A percentile compares a stretch with the other conserved stretches of the same genome.
Conservation (phyloP, 53 echinoderm and acorn worm genomes). For the Glandiceps talaboti region DNA sequence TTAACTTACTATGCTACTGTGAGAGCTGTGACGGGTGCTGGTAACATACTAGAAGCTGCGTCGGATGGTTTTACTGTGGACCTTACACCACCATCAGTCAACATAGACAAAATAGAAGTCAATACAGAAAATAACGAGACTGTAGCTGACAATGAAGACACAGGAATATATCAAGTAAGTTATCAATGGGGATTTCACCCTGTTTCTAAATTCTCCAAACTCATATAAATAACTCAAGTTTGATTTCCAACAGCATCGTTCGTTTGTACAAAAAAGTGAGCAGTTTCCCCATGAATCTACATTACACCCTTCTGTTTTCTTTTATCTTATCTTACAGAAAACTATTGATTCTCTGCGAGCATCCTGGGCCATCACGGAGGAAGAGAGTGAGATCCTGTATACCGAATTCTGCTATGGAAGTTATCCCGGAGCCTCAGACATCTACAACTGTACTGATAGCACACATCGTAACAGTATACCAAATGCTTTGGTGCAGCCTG, state of each 20-base stretch:
- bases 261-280: no score
- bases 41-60: constrained; percentile 25
- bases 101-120: constrained; percentile 8
- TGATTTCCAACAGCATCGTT: no score
- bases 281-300: no score
- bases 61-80: constrained; percentile 41
- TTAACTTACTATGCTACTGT: constrained; percentile 31
- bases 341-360: neutral
- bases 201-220: no score
- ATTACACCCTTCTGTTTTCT: no score
- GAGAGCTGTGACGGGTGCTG: constrained; percentile 28
- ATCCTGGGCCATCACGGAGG: neutral
- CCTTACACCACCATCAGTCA: constrained; percentile 15
- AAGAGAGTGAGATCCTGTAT: neutral
- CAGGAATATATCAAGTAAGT: neutral
- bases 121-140: neutral
- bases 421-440: neutral
- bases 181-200: no score
- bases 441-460: neutral
- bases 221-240: no score
- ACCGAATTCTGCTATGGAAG: neutral
- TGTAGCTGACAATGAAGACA: neutral
- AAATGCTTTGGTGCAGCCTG: neutral
- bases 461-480: neutral
- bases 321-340: no score